These are phyloP conservation scores for Drosophila kokeensis DNA, from an alignment of 2,888 invertebrate species.

Conservation along the genomic window DNA sequence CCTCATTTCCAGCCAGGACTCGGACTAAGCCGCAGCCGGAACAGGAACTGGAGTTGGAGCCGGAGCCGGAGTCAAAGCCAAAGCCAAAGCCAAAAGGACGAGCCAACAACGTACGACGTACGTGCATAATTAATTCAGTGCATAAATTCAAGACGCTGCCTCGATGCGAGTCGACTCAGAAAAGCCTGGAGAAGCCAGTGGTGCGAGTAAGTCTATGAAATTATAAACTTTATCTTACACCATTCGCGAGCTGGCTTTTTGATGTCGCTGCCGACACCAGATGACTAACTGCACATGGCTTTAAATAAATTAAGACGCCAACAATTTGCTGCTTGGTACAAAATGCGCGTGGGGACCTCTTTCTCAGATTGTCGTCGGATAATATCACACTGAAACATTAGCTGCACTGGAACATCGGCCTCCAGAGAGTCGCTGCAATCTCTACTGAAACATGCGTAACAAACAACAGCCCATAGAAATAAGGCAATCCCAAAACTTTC, in stretches of 20 bases:
- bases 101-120: constrained; percentile 48
- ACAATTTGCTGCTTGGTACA: constrained; percentile 13
- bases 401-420: neutral
- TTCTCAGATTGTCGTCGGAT: neutral
- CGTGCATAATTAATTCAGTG: constrained; percentile 81
- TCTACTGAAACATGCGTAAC: neutral
- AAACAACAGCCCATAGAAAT: neutral
- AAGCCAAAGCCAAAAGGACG: constrained; percentile 42
- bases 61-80: constrained; percentile 19
- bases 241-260: constrained; percentile 50
- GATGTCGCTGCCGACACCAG: constrained; percentile 40
- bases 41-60: constrained; percentile 20
- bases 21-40: constrained; percentile 32
- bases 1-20: constrained; percentile 2
- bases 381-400: neutral
- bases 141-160: constrained; percentile 77
- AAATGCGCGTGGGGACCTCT: neutral
- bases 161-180: constrained; percentile 1
- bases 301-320: constrained; percentile 68
- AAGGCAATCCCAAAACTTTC: neutral
- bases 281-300: constrained; percentile 46
- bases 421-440: neutral
- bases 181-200: constrained; percentile 7
- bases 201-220: constrained; percentile 69
- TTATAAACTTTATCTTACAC: constrained; percentile 76